These are phyloP conservation scores for Dendroctonus ponderosae DNA, from an alignment of 1,140 invertebrate genomes.

Conservation along the genomic window DNA sequence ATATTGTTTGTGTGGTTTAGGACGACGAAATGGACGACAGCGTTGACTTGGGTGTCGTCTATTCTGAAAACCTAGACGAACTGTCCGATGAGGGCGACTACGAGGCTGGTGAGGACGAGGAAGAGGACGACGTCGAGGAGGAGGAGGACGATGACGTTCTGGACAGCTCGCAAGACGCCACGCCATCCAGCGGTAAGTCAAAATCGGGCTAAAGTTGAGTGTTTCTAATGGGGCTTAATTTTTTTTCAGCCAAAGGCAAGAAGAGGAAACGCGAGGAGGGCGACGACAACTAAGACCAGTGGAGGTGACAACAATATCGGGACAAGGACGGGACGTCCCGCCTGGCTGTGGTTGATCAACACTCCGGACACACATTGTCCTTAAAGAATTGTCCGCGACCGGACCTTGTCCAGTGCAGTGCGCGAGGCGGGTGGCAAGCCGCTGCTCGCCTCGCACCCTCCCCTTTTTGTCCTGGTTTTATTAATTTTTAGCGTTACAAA, in stretches of 20 bases:
- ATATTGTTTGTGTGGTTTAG: constrained; percentile 35
- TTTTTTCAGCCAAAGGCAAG: constrained; percentile 57
- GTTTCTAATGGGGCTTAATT: not conserved
- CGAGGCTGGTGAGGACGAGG: constrained; percentile 64
- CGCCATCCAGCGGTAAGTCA: constrained; percentile 41
- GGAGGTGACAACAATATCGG: constrained; percentile 7
- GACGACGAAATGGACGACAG: constrained; percentile 62
- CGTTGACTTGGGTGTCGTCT: constrained; percentile 62
- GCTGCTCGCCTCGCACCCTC: not conserved
- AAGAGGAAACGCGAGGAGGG: constrained; percentile 71
- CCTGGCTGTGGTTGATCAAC: constrained; percentile 6
- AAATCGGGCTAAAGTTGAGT: constrained; percentile 3
- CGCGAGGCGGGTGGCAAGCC: not conserved
- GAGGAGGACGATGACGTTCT: constrained; percentile 62
- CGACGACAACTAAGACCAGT: constrained; percentile 46
- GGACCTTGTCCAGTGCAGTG: not conserved
- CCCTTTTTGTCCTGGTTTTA: not conserved
- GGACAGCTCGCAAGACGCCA: constrained; percentile 56
- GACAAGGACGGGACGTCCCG: constrained; percentile 8
- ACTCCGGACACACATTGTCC: too few species aligned
- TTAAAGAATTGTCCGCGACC: not conserved
- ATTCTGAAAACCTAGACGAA: constrained; percentile 69
- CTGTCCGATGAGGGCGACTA: constrained; percentile 63
- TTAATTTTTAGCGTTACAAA: not conserved
- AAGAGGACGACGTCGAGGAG: constrained; percentile 58